Conservation (phyloP, 2,888 invertebrate genomes). For the Mycalesis mineus region DNA sequence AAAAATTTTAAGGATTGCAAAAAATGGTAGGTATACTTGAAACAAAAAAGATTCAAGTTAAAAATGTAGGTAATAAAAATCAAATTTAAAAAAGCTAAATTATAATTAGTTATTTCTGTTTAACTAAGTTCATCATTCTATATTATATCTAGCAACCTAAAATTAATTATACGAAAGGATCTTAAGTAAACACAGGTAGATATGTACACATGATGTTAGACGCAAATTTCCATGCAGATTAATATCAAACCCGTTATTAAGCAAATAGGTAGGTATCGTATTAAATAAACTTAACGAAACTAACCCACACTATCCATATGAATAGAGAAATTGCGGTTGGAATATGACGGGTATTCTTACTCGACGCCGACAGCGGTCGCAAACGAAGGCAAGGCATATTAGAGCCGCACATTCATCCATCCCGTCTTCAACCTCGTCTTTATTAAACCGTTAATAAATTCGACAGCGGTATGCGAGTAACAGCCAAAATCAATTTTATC, state of each 20-base stretch:
- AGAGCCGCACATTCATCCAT: conserved; percentile 57
- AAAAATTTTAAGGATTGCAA: no score
- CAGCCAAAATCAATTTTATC: conserved; percentile 22
- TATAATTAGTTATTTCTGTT: no score
- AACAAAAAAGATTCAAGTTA: no score
- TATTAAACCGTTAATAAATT: conserved; percentile 69
- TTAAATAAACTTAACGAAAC: conserved; percentile 70
- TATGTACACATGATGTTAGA: background rate
- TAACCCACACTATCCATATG: conserved; percentile 61
- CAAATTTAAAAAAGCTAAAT: no score
- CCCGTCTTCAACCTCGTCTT: conserved; percentile 59
- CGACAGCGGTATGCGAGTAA: conserved; percentile 42
- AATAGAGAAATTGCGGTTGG: conserved; percentile 54
- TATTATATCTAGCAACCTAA: no score
- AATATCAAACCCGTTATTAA: conserved; percentile 65
- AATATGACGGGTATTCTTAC: conserved; percentile 62
- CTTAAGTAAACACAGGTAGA: background rate
- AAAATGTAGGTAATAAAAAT: no score
- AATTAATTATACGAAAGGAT: background rate
- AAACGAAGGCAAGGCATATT: conserved; percentile 58
- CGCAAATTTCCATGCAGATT: conserved; percentile 31
- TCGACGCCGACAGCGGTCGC: conserved; percentile 63
- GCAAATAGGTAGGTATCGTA: conserved; percentile 45
- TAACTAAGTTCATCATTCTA: no score
- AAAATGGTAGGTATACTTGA: no score